Percentiles rank a stretch among this genome's conserved stretches.
Conservation (phyloP, 2,888 invertebrate species). For the Trachelus iudaicus region DNA sequence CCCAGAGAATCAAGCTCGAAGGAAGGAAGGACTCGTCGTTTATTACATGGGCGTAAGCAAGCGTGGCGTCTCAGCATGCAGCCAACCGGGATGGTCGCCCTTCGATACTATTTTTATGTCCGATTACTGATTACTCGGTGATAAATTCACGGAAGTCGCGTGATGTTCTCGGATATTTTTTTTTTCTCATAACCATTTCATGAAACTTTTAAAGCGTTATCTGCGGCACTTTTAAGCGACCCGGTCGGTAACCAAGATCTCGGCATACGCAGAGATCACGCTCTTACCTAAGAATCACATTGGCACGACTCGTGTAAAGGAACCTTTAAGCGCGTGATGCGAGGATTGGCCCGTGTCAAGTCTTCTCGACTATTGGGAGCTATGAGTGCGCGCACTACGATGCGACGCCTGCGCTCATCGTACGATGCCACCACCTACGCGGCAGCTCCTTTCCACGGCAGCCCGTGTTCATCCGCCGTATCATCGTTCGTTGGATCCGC, state of each 20-base stretch:
- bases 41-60: neutral
- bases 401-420: slow-evolving; percentile 15
- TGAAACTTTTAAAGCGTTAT: neutral
- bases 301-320: neutral
- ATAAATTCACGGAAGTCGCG: neutral
- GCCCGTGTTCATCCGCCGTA: slow-evolving; percentile 9
- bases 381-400: neutral
- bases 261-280: neutral
- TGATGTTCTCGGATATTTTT: neutral
- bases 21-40: neutral
- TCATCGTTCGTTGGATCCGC: slow-evolving; percentile 6
- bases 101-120: neutral
- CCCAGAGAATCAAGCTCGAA: neutral
- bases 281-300: neutral
- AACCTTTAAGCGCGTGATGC: neutral
- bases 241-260: neutral
- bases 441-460: neutral
- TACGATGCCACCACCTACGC: slow-evolving; percentile 3
- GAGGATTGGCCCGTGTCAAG: neutral
- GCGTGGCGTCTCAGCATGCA: neutral
- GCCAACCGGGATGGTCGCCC: neutral
- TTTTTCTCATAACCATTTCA: neutral
- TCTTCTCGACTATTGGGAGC: neutral
- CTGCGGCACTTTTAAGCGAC: neutral
- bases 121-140: neutral